Conservation (phyloP, 2,113 vertebrate genomes). For the Percina caprodes region DNA sequence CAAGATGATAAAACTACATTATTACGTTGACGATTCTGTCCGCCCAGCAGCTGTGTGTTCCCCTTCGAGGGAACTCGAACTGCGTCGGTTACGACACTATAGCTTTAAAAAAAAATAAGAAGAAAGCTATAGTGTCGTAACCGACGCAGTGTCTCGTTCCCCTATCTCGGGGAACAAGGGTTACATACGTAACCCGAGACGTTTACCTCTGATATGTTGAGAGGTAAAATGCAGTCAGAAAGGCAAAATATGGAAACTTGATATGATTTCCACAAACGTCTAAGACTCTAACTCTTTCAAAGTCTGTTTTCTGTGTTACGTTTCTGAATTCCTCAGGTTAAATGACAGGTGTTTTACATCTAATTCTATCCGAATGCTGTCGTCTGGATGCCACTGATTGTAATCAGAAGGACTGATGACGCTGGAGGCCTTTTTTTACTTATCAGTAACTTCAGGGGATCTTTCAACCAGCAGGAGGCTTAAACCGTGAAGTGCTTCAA, state of each 20-base stretch:
- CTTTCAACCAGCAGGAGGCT: constrained; percentile 74
- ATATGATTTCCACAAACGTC: constrained; percentile 4
- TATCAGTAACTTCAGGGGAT: constrained; percentile 73
- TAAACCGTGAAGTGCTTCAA: constrained; percentile 63
- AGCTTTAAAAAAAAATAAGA: no score
- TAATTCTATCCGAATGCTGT: constrained; percentile 69
- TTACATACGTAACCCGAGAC: no score
- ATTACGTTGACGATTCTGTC: not conserved
- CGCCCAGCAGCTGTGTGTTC: not conserved
- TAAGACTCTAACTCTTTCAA: constrained; percentile 26
- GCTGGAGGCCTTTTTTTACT: constrained; percentile 71
- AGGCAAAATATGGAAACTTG: constrained; percentile 27
- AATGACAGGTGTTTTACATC: constrained; percentile 80
- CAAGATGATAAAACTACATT: not conserved
- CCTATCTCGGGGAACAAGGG: no score
- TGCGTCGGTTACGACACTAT: no score
- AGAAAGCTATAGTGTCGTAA: no score
- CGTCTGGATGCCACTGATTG: constrained; percentile 78
- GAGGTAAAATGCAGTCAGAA: constrained; percentile 16
- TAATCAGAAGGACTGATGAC: constrained; percentile 79
- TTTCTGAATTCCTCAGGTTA: constrained; percentile 58
- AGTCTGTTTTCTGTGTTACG: constrained; percentile 39
- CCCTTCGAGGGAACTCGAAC: no score
- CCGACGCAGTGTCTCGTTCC: no score
- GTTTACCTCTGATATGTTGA: not conserved